phyloP scores from a whole-genome alignment of 2,113 vertebrate genomes.

The Gallinago paraguaiae region DNA sequence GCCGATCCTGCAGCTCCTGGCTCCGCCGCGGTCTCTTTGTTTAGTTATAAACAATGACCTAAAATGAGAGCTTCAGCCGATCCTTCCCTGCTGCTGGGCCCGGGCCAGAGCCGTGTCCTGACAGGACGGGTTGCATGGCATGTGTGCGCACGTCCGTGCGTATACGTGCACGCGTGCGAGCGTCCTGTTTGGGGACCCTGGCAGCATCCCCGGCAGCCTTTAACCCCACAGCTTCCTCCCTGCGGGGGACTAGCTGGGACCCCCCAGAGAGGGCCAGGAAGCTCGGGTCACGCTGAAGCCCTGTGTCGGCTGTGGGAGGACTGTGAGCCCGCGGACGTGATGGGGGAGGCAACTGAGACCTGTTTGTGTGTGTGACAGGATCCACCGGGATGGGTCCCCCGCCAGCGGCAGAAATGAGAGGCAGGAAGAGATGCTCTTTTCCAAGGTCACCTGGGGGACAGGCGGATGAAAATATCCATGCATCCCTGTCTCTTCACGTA shows the following conservation, averaged over 20 bases:
- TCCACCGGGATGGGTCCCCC: not conserved
- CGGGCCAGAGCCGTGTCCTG: conserved; percentile 25
- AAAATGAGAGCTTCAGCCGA: not conserved
- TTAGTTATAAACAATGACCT: conserved; percentile 60
- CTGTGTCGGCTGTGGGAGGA: not conserved
- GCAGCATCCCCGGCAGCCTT: not conserved
- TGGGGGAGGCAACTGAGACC: not conserved
- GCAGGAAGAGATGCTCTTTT: conserved; percentile 43
- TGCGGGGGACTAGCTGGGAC: not conserved
- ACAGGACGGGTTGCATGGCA: not conserved
- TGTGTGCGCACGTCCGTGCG: not conserved
- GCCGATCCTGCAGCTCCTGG: conserved; percentile 23
- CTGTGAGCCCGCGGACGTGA: not conserved
- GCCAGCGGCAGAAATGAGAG: not conserved
- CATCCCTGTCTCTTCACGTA: not conserved
- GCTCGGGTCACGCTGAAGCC: not conserved
- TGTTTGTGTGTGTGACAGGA: not conserved
- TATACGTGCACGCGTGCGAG: not conserved
- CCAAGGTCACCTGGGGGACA: conserved; percentile 8
- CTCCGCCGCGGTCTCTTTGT: not conserved
- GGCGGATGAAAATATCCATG: not conserved
- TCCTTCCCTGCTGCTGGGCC: not conserved
- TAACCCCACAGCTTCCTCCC: not conserved
- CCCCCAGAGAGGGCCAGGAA: not conserved
- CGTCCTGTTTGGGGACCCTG: not conserved